Evolutionary conservation across 64 coral and sea anemone species (phyloP).

Genomic region (Platygyra sinensis): DNA sequence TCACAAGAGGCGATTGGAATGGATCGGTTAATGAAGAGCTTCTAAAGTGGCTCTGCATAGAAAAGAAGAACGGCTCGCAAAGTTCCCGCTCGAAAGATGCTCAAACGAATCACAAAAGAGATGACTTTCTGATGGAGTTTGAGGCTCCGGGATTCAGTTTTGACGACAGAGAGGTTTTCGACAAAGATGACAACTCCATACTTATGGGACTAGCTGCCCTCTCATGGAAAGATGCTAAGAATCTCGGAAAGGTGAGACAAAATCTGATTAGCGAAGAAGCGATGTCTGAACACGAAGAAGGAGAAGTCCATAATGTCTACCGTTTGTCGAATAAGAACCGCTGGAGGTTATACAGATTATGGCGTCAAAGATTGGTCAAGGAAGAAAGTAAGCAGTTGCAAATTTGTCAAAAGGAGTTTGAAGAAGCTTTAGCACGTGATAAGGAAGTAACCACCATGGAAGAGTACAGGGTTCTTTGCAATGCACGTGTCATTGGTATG

Average conservation of each 20-base stretch:
- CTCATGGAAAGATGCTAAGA: slow-evolving; percentile 2
- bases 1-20: background rate
- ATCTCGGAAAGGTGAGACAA: slow-evolving; percentile 5
- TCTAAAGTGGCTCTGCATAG: slow-evolving; percentile 55
- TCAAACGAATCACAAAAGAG: background rate
- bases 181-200: background rate
- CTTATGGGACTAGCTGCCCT: background rate
- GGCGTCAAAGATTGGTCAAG: slow-evolving; percentile 56
- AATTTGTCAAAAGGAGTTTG: slow-evolving; percentile 29
- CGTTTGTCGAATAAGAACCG: background rate
- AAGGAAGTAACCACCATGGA: slow-evolving; percentile 13
- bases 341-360: slow-evolving; percentile 73
- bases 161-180: background rate
- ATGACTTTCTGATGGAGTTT: slow-evolving; percentile 19
- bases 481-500: slow-evolving; percentile 72
- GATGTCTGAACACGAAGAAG: slow-evolving; percentile 15
- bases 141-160: background rate
- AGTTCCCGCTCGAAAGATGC: background rate
- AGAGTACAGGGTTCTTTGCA: slow-evolving; percentile 48
- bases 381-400: slow-evolving; percentile 11
- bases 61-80: background rate
- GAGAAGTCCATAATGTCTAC: background rate
- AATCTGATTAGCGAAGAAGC: slow-evolving; percentile 3
- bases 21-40: slow-evolving; percentile 25
- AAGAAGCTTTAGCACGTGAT: background rate